Conservation (phyloP, 1,140 invertebrate genomes). For the Ganaspis sp. region DNA sequence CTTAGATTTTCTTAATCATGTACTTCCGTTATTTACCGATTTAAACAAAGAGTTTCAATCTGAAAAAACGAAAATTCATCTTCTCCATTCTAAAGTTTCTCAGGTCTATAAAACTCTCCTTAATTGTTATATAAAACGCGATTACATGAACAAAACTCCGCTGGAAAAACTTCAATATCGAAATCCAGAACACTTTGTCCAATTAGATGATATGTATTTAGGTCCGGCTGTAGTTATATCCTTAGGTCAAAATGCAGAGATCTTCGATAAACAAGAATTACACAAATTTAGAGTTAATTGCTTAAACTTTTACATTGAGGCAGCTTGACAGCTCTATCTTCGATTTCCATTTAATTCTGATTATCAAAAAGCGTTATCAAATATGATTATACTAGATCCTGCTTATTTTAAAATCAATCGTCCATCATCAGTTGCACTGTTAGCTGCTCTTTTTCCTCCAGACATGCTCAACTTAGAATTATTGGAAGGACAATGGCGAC, state of each 20-base stretch:
- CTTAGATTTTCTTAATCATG: slow-evolving; percentile 43
- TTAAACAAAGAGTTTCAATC: slow-evolving; percentile 43
- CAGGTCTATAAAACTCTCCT: slow-evolving; percentile 39
- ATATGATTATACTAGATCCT: slow-evolving; percentile 44
- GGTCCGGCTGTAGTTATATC: slow-evolving; percentile 38
- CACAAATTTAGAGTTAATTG: slow-evolving; percentile 39
- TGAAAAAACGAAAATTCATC: slow-evolving; percentile 41
- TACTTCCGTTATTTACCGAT: slow-evolving; percentile 34
- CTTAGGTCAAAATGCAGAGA: neutral
- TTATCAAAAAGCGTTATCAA: slow-evolving; percentile 34
- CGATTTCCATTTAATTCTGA: slow-evolving; percentile 41
- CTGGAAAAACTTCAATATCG: slow-evolving; percentile 31
- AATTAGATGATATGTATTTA: slow-evolving; percentile 37
- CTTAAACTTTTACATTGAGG: slow-evolving; percentile 38
- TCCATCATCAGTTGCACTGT: slow-evolving; percentile 6
- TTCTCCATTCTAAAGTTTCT: slow-evolving; percentile 39
- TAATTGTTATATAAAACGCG: slow-evolving; percentile 37
- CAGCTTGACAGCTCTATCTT: slow-evolving; percentile 30
- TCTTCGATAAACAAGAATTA: slow-evolving; percentile 28
- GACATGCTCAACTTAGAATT: slow-evolving; percentile 31
- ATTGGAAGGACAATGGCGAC: slow-evolving; percentile 37
- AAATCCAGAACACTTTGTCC: slow-evolving; percentile 39
- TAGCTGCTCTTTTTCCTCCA: slow-evolving; percentile 38
- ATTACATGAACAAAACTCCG: slow-evolving; percentile 40
- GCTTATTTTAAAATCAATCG: slow-evolving; percentile 35